Evolutionary conservation across 2,113 vertebrate genomes (phyloP), one percentile per base, ranked within the genome.

Genomic region (Apus apus): DNA sequence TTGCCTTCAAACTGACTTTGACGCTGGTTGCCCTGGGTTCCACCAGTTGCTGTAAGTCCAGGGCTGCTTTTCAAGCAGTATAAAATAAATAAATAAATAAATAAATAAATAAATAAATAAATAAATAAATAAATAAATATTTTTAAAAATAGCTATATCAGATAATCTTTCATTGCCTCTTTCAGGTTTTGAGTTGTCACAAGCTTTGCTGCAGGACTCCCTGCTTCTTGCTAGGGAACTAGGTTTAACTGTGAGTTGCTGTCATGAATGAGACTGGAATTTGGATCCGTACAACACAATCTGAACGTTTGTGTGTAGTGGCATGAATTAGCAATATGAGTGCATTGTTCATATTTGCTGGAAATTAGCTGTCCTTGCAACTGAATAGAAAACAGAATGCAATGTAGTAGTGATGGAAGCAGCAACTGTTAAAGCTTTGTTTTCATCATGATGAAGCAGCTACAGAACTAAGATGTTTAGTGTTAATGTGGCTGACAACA

Each of bases 331-430:
- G 94, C 94, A 93, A 94, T 89, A 89, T 85, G 91, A 96, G 89
- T 6, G 1, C 96, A 95, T 96, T 96, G 96, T 96, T 94, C 89
- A 66, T 2, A 6, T 85, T 89, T 92, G 91, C 90, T 84, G 91
- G 89, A 96, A 96, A 94, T 92, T 56, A 94, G 95, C 94, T 94
- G 91, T 79, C 93, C 91, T 93, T 97, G 95, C 94, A 95, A 87
- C 58, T 91, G 96, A 96, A 91, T 85, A 87, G 91, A 91, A 91
- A 95, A 85, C 77, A 91, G 60, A 86, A 54, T 62, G 78, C 84
- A n/a, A 65, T 89, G 84, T 87, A 82, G 84, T 87, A 82, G 54
- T 82, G 91, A 85, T 79, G 93, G 94, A 85, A 92, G 86, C 95
- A 94, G 86, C 83, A 78, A 12, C 91, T 90, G 86, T 71, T 95